phyloP scores from a whole-genome alignment of 2,888 invertebrate genomes.

The Stegophylla sp. region DNA sequence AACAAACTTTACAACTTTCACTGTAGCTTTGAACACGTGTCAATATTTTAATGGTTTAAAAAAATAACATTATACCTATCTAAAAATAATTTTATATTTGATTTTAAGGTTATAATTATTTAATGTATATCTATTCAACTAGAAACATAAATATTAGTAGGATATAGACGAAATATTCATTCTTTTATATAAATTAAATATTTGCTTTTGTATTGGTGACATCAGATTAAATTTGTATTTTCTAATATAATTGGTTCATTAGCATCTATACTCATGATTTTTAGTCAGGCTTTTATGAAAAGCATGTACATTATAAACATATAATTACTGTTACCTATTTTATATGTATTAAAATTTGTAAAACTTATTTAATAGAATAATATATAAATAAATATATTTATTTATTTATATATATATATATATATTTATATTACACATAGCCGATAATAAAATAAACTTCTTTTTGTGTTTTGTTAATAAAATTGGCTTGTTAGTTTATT shows the following conservation, averaged over 20 bases:
- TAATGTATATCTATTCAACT: background rate
- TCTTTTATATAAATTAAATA: slow-evolving; percentile 20
- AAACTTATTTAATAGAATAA: slow-evolving; percentile 9
- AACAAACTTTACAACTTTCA: background rate
- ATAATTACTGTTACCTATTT: background rate
- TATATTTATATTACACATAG: slow-evolving; percentile 12
- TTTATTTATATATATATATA: too few species aligned
- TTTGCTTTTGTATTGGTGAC: background rate
- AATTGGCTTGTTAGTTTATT: slow-evolving; percentile 27
- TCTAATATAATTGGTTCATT: background rate
- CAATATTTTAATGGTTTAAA: background rate
- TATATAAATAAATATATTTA: too few species aligned
- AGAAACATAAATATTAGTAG: background rate
- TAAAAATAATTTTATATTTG: background rate
- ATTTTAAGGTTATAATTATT: background rate
- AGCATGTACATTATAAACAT: background rate
- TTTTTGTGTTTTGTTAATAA: slow-evolving; percentile 29
- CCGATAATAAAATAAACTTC: background rate
- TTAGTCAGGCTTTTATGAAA: background rate
- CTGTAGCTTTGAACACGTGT: background rate
- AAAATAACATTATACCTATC: background rate
- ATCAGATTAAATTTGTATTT: background rate
- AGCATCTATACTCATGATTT: background rate
- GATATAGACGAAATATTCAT: background rate
- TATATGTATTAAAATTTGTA: background rate